These are phyloP conservation scores for Chunga burmeisteri DNA, from an alignment of 2,113 vertebrate genomes.

Conservation along the genomic window DNA sequence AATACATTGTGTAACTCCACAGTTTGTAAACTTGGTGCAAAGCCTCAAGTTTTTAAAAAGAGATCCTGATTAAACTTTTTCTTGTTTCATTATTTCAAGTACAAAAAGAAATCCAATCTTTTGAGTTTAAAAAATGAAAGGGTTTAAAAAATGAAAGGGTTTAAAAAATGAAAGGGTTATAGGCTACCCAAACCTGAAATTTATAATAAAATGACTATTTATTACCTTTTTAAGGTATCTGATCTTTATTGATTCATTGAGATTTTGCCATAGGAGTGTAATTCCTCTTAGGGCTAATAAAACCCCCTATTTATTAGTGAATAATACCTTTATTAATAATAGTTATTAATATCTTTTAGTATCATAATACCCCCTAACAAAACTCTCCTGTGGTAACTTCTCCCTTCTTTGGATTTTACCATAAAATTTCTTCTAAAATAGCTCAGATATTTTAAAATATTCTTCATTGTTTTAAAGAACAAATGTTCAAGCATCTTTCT, in stretches of 20 bases:
- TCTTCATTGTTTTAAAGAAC: background rate
- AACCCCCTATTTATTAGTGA: no score
- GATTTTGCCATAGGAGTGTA: background rate
- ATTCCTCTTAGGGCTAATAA: background rate
- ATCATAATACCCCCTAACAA: background rate
- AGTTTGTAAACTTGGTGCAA: background rate
- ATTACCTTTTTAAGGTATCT: background rate
- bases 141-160: no score
- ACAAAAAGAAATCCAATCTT: background rate
- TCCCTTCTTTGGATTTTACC: background rate
- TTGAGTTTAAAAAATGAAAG: background rate
- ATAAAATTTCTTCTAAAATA: background rate
- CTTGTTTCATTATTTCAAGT: background rate
- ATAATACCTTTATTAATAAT: no score
- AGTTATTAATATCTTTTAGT: background rate
- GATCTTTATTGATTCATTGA: background rate
- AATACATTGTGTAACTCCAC: background rate
- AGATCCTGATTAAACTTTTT: background rate
- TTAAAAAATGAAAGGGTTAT: background rate
- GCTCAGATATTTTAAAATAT: background rate
- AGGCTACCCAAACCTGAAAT: background rate
- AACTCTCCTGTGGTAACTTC: background rate
- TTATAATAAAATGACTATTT: constrained; percentile 8
- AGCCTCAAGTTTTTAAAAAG: background rate
- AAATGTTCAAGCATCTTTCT: background rate